These are phyloP conservation scores for Emydura subglobosa DNA, from an alignment of 2,113 vertebrate species.

Conservation along the genomic window DNA sequence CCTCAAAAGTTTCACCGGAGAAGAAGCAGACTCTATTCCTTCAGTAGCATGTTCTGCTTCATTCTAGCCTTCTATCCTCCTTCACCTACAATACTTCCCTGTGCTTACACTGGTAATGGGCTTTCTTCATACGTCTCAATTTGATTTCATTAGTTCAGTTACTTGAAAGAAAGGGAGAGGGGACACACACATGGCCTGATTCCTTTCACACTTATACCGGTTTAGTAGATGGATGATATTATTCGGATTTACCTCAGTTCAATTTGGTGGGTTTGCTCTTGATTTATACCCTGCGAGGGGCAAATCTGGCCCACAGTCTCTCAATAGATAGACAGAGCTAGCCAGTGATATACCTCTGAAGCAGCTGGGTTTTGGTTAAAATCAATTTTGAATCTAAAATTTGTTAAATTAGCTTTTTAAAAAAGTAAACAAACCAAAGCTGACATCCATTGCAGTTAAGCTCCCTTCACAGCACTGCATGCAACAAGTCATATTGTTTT, in stretches of 20 bases:
- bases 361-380: conserved; percentile 28
- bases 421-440: neutral
- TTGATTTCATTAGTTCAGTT: conserved; percentile 26
- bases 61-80: neutral
- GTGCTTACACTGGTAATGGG: neutral
- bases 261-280: neutral
- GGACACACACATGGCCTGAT: neutral
- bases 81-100: neutral
- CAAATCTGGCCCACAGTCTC: conserved; percentile 58
- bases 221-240: conserved; percentile 57
- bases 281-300: conserved; percentile 44
- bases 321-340: conserved; percentile 49
- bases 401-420: conserved; percentile 38
- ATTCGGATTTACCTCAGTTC: conserved; percentile 15
- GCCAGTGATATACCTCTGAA: conserved; percentile 53
- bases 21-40: neutral
- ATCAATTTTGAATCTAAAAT: conserved; percentile 60
- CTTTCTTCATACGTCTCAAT: conserved; percentile 26
- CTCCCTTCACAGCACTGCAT: neutral
- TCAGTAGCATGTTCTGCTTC: neutral
- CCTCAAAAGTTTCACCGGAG: neutral
- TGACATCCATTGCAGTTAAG: conserved; percentile 35
- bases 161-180: conserved; percentile 32
- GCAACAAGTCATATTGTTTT: conserved; percentile 27
- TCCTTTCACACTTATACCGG: neutral